These are phyloP conservation scores for Acronicta alni DNA, from an alignment of 2,888 invertebrate genomes.

Conservation along the genomic window DNA sequence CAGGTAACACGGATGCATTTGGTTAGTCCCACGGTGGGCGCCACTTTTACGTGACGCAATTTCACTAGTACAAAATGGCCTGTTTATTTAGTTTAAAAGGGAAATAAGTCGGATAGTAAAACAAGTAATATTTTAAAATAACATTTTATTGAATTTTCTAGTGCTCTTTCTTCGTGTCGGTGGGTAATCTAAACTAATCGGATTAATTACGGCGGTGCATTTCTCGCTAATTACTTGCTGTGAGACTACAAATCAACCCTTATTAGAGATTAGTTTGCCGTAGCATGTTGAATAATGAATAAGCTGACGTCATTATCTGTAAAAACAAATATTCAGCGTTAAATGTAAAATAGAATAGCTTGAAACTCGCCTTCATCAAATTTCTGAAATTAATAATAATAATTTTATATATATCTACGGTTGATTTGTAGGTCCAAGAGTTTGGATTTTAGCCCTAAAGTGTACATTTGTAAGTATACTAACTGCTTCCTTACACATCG, in stretches of 20 bases:
- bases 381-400: constrained; percentile 37
- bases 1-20: constrained; percentile 60
- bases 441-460: no score
- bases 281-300: constrained; percentile 77
- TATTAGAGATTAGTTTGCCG: constrained; percentile 61
- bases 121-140: constrained; percentile 11
- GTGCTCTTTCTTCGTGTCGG: neutral
- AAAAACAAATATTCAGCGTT: neutral
- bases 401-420: no score
- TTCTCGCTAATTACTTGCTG: constrained; percentile 8
- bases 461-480: no score
- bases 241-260: constrained; percentile 3
- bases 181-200: constrained; percentile 3
- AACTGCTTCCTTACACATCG: no score
- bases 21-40: constrained; percentile 58
- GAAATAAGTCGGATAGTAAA: constrained; percentile 28
- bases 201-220: constrained; percentile 21
- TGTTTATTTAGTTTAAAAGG: constrained; percentile 32
- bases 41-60: constrained; percentile 62
- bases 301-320: constrained; percentile 35
- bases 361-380: constrained; percentile 46
- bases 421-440: no score
- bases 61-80: constrained; percentile 47
- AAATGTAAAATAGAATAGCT: constrained; percentile 23
- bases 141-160: constrained; percentile 12